A percentile compares a stretch with the other conserved stretches of the same genome.
Conservation (phyloP, 2,888 invertebrate species). For the Pheosia gnoma region DNA sequence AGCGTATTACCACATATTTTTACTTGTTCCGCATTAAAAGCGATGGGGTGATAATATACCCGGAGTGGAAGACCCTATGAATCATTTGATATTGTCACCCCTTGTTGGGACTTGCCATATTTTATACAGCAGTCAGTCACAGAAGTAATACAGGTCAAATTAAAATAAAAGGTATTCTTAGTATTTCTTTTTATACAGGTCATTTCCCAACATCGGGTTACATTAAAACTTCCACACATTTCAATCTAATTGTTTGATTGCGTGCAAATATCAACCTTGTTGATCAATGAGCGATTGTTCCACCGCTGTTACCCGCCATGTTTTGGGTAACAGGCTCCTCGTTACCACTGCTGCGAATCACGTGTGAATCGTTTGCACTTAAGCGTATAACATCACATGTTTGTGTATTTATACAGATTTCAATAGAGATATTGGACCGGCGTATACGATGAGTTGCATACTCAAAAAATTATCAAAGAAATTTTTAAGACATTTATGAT, state of each 20-base stretch:
- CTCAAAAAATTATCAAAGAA: neutral
- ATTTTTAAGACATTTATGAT: no score
- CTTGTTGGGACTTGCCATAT: neutral
- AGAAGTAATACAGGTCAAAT: neutral
- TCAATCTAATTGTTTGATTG: neutral
- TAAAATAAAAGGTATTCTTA: no score
- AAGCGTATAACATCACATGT: neutral
- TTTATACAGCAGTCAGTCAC: neutral
- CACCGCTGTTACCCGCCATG: constrained; percentile 23
- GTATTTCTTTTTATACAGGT: neutral
- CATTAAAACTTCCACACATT: neutral
- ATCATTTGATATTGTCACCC: constrained; percentile 7
- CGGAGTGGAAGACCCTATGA: constrained; percentile 5
- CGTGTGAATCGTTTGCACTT: constrained; percentile 21
- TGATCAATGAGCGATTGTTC: constrained; percentile 47
- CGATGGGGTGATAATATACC: neutral
- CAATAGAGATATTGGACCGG: neutral
- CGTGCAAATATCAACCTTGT: constrained; percentile 38
- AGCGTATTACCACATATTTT: neutral
- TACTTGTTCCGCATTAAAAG: neutral
- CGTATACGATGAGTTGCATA: neutral
- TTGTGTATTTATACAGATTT: neutral
- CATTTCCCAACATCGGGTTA: neutral
- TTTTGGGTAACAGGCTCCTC: constrained; percentile 30
- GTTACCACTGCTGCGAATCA: constrained; percentile 9